phyloP scores from a whole-genome alignment of 2,888 invertebrate genomes.

The Cremastinae sp. region DNA sequence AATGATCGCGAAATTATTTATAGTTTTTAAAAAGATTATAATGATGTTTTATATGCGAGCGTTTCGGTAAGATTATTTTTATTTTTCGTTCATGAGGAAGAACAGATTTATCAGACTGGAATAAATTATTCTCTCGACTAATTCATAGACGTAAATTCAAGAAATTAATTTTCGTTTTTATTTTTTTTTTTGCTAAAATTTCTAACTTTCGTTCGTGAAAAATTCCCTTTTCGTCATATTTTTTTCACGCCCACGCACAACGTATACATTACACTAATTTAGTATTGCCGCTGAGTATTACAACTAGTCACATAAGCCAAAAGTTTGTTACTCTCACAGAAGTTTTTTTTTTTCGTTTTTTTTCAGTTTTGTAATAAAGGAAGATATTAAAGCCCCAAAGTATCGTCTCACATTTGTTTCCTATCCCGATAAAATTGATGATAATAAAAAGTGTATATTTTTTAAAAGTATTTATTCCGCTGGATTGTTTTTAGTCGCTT shows the following conservation, averaged over 20 bases:
- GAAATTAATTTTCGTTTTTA: slow-evolving; percentile 1
- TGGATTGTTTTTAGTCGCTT: too few relatives aligned
- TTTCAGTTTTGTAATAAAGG: slow-evolving; percentile 77
- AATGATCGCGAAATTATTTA: too few relatives aligned
- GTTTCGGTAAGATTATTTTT: too few relatives aligned
- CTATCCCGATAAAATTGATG: not conserved
- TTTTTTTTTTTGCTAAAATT: slow-evolving; percentile 14
- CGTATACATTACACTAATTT: slow-evolving; percentile 75
- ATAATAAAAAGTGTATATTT: not conserved
- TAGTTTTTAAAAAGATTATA: too few relatives aligned
- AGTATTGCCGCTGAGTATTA: slow-evolving; percentile 79
- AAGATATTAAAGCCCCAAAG: slow-evolving; percentile 67
- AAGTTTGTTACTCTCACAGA: slow-evolving; percentile 78
- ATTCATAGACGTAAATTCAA: slow-evolving; percentile 8
- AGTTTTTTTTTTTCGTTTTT: slow-evolving; percentile 72
- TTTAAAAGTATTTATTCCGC: too few relatives aligned
- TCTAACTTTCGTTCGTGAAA: slow-evolving; percentile 50
- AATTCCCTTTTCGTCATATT: slow-evolving; percentile 42
- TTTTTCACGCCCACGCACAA: slow-evolving; percentile 61
- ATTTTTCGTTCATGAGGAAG: too few relatives aligned
- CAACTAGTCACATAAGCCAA: slow-evolving; percentile 79
- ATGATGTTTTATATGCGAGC: too few relatives aligned
- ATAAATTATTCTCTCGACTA: slow-evolving; percentile 4
- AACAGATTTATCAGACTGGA: slow-evolving; percentile 1
- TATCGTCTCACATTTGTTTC: slow-evolving; percentile 19